Evolutionary conservation across 2,797 vertebrate species (phyloP).

Genomic region (Gymnodraco acuticeps): DNA sequence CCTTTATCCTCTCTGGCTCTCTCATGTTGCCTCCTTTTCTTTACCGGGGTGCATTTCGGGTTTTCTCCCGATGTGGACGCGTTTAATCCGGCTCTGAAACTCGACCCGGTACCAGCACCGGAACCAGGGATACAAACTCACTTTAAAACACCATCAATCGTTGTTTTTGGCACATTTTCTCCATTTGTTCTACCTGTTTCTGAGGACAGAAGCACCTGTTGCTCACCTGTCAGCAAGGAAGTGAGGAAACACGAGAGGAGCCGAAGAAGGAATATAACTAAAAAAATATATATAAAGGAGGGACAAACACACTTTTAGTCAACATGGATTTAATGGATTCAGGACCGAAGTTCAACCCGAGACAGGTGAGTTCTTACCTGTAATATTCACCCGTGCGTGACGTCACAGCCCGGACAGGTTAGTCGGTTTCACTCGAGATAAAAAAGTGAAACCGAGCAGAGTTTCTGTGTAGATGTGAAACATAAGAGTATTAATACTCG

Average conservation of each 20-base stretch:
- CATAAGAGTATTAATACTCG: neutral
- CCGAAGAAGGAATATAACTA: no score
- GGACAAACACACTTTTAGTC: rapidly evolving
- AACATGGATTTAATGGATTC: constrained; percentile 54
- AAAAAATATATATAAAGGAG: neutral
- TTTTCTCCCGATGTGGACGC: no score
- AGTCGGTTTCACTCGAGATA: constrained; percentile 7
- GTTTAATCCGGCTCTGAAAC: no score
- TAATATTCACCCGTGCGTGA: neutral
- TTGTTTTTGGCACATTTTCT: no score
- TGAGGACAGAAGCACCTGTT: constrained; percentile 5
- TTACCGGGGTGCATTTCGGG: no score
- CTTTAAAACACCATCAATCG: no score
- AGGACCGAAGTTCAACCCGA: constrained; percentile 42
- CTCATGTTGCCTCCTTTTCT: no score
- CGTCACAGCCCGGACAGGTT: constrained; percentile 32
- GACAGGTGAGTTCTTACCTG: constrained; percentile 47
- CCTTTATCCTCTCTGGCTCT: no score
- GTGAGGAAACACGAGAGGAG: no score
- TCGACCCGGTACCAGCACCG: no score
- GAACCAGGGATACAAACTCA: no score
- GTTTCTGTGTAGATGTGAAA: neutral
- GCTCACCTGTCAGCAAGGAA: constrained; percentile 21
- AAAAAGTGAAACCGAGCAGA: neutral
- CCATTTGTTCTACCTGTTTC: no score